Conservation (phyloP, 2,888 invertebrate genomes). For the Mechanitis messenoides region DNA sequence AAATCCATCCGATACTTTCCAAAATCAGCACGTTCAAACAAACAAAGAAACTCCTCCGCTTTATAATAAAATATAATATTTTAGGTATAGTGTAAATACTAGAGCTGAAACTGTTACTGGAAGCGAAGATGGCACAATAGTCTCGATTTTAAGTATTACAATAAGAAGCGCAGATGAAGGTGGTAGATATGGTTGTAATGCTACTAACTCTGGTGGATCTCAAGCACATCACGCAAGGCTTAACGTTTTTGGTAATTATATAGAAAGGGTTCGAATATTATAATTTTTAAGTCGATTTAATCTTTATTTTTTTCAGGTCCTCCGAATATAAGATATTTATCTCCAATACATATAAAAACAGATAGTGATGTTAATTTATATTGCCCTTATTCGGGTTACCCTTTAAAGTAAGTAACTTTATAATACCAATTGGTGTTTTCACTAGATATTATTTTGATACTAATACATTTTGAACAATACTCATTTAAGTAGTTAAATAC, state of each 20-base stretch:
- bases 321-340: conserved; percentile 84
- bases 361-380: conserved; percentile 84
- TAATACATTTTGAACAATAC: not conserved
- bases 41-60: too few species aligned
- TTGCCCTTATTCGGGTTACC: conserved; percentile 92
- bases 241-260: conserved; percentile 84
- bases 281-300: not conserved
- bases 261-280: not conserved
- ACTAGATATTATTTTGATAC: too few species aligned
- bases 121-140: conserved; percentile 73
- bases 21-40: too few species aligned
- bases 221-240: conserved; percentile 85
- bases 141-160: conserved; percentile 88
- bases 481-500: not conserved
- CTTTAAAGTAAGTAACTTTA: conserved; percentile 75
- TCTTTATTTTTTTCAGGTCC: conserved; percentile 70
- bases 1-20: too few species aligned
- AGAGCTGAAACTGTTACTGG: conserved; percentile 63
- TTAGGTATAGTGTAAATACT: conserved; percentile 64
- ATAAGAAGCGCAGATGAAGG: conserved; percentile 88
- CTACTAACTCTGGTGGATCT: conserved; percentile 84
- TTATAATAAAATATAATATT: not conserved
- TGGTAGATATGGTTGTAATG: conserved; percentile 89
- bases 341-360: conserved; percentile 86
- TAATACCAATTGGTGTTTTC: too few species aligned